phyloP scores from a whole-genome alignment of 2,113 vertebrate species.

The Nesogale talazaci region DNA sequence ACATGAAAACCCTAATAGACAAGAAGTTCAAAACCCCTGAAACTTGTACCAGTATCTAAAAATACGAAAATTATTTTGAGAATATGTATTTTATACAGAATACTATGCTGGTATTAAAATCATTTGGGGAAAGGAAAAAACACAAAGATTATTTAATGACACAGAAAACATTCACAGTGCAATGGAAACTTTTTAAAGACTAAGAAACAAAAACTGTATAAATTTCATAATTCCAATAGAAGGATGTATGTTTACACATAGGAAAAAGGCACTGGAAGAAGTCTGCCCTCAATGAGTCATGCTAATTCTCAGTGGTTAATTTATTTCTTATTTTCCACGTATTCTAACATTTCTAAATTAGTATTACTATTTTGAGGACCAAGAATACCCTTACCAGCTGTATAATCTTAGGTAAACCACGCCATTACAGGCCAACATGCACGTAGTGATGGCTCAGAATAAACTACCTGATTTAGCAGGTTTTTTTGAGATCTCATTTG shows the following conservation, averaged over 20 bases:
- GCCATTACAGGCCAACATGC: not conserved
- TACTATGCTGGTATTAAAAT: not conserved
- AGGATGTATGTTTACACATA: not conserved
- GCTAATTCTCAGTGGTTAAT: not conserved
- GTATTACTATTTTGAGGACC: not conserved
- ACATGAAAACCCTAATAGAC: not conserved
- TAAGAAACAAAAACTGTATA: not conserved
- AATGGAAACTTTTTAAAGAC: not conserved
- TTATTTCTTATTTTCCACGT: not conserved
- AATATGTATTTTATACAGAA: not conserved
- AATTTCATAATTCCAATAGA: not conserved
- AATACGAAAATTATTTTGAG: not conserved
- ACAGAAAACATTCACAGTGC: not conserved
- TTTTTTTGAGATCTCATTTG: not conserved
- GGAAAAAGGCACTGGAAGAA: not conserved
- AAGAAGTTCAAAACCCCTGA: not conserved
- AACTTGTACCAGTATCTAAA: not conserved
- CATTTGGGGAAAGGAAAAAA: not conserved
- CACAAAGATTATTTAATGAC: not conserved
- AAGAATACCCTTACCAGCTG: not conserved
- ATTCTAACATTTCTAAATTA: not conserved
- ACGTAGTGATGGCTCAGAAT: not conserved
- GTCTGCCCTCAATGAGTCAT: not conserved
- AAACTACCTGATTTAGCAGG: not conserved
- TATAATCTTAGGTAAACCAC: not conserved